These are phyloP conservation scores for Sycophaga agraensis DNA, from an alignment of 1,140 invertebrate species.

Conservation along the genomic window DNA sequence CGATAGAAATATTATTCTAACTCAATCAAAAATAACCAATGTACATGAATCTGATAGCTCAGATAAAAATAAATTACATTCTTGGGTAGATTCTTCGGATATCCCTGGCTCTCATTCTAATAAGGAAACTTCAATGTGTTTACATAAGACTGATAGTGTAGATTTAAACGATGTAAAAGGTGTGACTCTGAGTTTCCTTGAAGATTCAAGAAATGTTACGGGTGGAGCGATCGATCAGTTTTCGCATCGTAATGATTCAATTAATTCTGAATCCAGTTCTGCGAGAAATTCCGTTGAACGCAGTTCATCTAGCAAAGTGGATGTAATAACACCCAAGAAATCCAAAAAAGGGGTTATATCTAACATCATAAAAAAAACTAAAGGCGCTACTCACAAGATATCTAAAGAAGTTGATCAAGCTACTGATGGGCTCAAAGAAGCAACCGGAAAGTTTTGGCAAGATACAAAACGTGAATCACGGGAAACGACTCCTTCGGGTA, in stretches of 20 bases:
- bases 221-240: background rate
- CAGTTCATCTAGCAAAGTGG: slow-evolving; percentile 26
- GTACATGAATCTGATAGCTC: too few species aligned
- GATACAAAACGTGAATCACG: slow-evolving; percentile 51
- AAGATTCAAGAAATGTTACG: slow-evolving; percentile 29
- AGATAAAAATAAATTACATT: too few species aligned
- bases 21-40: too few species aligned
- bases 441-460: slow-evolving; percentile 44
- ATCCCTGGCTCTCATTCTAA: too few species aligned
- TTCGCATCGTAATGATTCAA: slow-evolving; percentile 12
- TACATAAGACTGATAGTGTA: slow-evolving; percentile 16
- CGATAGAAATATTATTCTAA: too few species aligned
- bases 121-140: too few species aligned
- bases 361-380: slow-evolving; percentile 41
- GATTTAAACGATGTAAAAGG: slow-evolving; percentile 23
- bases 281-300: slow-evolving; percentile 30
- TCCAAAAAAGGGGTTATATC: slow-evolving; percentile 39
- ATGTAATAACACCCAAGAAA: slow-evolving; percentile 33
- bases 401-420: slow-evolving; percentile 47
- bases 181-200: slow-evolving; percentile 32
- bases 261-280: slow-evolving; percentile 24
- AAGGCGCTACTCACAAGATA: slow-evolving; percentile 54
- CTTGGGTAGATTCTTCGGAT: too few species aligned
- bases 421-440: slow-evolving; percentile 43
- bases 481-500: slow-evolving; percentile 35